These are phyloP conservation scores for Metopolophium dirhodum DNA, from an alignment of 1,140 invertebrate species.

Conservation along the genomic window DNA sequence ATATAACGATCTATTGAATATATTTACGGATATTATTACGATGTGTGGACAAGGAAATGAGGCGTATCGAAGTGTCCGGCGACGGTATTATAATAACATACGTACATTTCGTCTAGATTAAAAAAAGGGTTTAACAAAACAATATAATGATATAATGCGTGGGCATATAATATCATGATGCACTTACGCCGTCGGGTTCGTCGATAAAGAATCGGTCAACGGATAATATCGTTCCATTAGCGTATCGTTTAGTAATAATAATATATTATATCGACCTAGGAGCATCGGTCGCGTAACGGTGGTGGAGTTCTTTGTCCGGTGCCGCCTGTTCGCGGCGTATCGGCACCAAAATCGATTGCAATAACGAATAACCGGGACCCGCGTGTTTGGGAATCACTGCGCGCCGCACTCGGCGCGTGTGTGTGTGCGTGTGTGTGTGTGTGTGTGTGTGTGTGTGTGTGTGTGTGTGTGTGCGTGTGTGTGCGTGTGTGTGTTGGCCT, in stretches of 20 bases:
- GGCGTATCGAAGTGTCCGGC: too few relatives aligned
- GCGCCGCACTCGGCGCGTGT: neutral
- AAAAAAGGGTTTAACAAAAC: neutral
- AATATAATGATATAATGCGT: neutral
- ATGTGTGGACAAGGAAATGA: too few relatives aligned
- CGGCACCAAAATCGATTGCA: constrained; percentile 52
- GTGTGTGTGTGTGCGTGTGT: neutral
- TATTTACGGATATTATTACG: too few relatives aligned
- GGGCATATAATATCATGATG: too few relatives aligned
- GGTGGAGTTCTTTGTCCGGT: constrained; percentile 40
- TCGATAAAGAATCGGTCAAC: neutral
- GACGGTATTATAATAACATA: neutral
- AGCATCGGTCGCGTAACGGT: neutral
- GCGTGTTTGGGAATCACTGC: constrained; percentile 49
- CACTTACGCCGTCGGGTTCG: neutral
- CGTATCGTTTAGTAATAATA: neutral
- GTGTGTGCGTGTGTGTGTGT: neutral
- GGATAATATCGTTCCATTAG: neutral
- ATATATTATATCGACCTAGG: neutral
- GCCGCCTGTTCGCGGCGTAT: neutral
- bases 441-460: neutral
- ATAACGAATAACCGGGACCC: neutral
- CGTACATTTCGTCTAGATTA: neutral
- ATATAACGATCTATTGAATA: too few relatives aligned
- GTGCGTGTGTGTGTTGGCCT: neutral